A percentile compares a stretch with the other conserved stretches of the same genome.
These are phyloP conservation scores for Sebastes minor DNA, from an alignment of 2,797 vertebrate species.

Conservation along the genomic window DNA sequence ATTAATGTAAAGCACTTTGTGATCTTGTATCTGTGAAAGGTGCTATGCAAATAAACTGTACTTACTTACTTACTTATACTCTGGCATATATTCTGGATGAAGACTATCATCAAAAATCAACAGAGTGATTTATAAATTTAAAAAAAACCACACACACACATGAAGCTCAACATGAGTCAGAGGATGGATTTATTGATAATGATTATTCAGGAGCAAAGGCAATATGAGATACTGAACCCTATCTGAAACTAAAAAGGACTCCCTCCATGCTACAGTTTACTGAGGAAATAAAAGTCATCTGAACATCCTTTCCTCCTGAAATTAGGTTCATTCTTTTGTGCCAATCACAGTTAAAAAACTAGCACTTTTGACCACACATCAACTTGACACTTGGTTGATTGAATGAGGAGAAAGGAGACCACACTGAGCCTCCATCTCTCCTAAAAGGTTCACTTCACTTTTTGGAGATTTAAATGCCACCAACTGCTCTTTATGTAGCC, in stretches of 20 bases:
- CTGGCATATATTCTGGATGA: background rate
- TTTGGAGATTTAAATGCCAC: background rate
- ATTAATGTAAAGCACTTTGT: too few relatives aligned
- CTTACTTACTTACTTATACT: background rate
- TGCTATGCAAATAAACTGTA: too few relatives aligned
- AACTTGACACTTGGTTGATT: background rate
- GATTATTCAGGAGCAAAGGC: background rate
- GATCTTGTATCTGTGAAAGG: too few relatives aligned
- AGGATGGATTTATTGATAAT: background rate
- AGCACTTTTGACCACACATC: background rate
- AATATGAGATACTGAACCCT: background rate
- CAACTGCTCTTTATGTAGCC: background rate
- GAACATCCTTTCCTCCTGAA: background rate
- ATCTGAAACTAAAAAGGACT: background rate
- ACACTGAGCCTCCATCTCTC: background rate
- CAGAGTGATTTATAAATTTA: background rate
- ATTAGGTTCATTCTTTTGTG: background rate
- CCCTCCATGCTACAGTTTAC: background rate
- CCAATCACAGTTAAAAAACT: background rate
- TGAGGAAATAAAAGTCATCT: background rate
- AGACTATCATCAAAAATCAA: background rate
- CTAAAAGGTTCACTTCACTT: background rate
- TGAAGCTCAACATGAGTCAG: background rate
- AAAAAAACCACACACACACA: background rate
- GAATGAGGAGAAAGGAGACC: background rate